Evolutionary conservation across 2,113 vertebrate genomes (phyloP).

Genomic region (zebrafish (Danio rerio)): GRCz12tu NC_133198.1:2310501-2311000

Average conservation of each 20-base stretch:
- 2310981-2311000: no score
- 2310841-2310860: no score
- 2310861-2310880: no score
- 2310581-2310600: conserved; percentile 90
- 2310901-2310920: no score
- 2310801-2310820: background rate
- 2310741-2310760: conserved; percentile 59
- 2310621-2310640: conserved; percentile 67
- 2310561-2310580: conserved; percentile 78
- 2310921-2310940: no score
- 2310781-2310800: conserved; percentile 29
- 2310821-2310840: no score
- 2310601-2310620: conserved; percentile 92
- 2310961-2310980: no score
- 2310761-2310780: conserved; percentile 55
- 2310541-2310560: conserved; percentile 60
- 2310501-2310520: background rate
- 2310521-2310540: background rate
- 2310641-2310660: conserved; percentile 56
- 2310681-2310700: conserved; percentile 51
- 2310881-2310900: no score
- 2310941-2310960: no score
- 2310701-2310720: conserved; percentile 62
- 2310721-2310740: conserved; percentile 66
- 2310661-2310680: conserved; percentile 48